phyloP scores from a whole-genome alignment of 2,797 vertebrate genomes.

The Cirrhinus mrigala region DNA sequence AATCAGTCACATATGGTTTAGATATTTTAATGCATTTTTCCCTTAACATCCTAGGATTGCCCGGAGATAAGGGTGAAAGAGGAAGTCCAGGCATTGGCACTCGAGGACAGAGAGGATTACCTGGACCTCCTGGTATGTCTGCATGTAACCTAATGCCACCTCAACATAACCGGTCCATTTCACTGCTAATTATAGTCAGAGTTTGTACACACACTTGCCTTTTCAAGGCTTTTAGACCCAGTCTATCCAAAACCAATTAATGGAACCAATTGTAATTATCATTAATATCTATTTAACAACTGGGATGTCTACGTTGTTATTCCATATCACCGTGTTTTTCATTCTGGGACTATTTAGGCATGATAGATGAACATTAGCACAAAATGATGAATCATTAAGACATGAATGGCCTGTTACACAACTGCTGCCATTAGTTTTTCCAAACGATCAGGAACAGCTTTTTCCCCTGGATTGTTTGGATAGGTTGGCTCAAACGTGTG shows the following conservation, averaged over 20 bases:
- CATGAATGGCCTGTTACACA: conserved; percentile 36
- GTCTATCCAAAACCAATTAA: conserved; percentile 17
- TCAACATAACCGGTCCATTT: neutral
- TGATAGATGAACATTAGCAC: conserved; percentile 16
- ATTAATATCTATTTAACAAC: conserved; percentile 18
- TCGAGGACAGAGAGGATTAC: conserved; percentile 89
- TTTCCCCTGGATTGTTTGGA: conserved; percentile 22
- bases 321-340: conserved; percentile 22
- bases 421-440: conserved; percentile 31
- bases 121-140: conserved; percentile 89
- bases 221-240: neutral
- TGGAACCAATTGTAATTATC: conserved; percentile 6
- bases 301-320: neutral
- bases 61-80: conserved; percentile 96
- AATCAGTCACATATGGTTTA: conserved; percentile 3
- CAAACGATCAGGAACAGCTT: conserved; percentile 11
- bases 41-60: conserved; percentile 78
- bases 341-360: conserved; percentile 18
- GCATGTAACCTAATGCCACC: neutral
- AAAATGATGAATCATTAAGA: conserved; percentile 37
- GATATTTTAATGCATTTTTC: conserved; percentile 9
- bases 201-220: neutral
- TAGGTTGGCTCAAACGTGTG: neutral
- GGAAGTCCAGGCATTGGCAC: conserved; percentile 82
- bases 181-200: neutral